These are phyloP conservation scores for Xyliphius kryptos DNA, from an alignment of 2,113 vertebrate species.

Conservation along the genomic window DNA sequence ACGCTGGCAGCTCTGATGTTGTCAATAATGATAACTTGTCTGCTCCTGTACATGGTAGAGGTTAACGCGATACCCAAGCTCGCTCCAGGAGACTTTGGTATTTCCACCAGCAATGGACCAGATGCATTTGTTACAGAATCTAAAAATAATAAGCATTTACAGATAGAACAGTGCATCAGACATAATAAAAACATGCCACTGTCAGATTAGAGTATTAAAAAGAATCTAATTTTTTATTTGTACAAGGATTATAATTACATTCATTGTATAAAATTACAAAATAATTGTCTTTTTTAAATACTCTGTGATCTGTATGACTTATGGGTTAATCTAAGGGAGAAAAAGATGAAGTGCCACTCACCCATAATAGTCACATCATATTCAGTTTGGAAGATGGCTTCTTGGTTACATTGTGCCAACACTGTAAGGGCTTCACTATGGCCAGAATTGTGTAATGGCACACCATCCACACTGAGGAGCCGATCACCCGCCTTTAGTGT, in stretches of 20 bases:
- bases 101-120: constrained; percentile 88
- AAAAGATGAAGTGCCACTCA: no score
- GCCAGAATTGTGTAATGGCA: constrained; percentile 77
- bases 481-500: constrained; percentile 86
- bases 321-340: no score
- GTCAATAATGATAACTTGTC: constrained; percentile 87
- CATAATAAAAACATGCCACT: no score
- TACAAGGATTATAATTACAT: no score
- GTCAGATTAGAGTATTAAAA: no score
- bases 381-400: constrained; percentile 90
- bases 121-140: constrained; percentile 82
- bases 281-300: no score
- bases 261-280: no score
- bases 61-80: constrained; percentile 81
- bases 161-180: no score
- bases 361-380: constrained; percentile 92
- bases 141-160: no score
- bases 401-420: constrained; percentile 80
- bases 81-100: constrained; percentile 81
- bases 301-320: no score
- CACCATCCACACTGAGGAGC: constrained; percentile 84
- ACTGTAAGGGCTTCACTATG: constrained; percentile 78
- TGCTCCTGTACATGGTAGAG: constrained; percentile 76
- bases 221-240: no score
- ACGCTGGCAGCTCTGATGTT: constrained; percentile 89